Evolutionary conservation across 2,113 vertebrate genomes (phyloP), one percentile per base, ranked within the genome.

Genomic region (Scomber scombrus): DNA sequence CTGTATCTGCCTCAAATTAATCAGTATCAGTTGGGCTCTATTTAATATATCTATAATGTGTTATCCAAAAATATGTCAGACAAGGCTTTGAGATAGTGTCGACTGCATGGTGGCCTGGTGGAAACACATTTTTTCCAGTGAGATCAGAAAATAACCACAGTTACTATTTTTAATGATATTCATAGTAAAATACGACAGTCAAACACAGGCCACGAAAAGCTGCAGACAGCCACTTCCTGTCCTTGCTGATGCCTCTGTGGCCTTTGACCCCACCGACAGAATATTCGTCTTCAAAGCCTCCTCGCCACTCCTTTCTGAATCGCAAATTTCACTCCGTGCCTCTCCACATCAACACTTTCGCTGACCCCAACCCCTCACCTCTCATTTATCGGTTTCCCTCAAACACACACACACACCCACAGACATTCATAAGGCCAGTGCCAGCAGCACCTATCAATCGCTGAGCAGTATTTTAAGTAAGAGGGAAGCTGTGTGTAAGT

Each of bases 401-500:
- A 43, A 46, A 47, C 57, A 55, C 43, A 56, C 56, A 16, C 34
- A 34, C 57, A 69, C 23, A 64, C 21, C 40, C 71, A 71, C 8
- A 60, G 10, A 55, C 15, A 31, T 57, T n/a, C 57, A 40, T 54
- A 46, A 62, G 23, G 26, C 60, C 45, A 66, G 47, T 78, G 77
- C 88, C 82, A 91, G 81, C 76, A 67, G 19, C 78, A 81, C 78
- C 62, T 73, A 71, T 86, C 76, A 80, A 77, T 80, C 51, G 73
- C 26, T 63, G 85, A 86, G 74, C 52, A 76, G 81, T 80, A 84
- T 88, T 88, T 88, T 90, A 88, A 92, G 85, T 77, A 47, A 34
- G 65, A 45, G 51, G 31, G 50, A 74, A 78, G 77, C 64, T 73
- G 68, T 50, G 62, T 68, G 63, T 58, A 29, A 58, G 72, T 62